Base-by-base conservation (phyloP, 2,888 invertebrate genomes). In the Lacanobia oleracea region DNA sequence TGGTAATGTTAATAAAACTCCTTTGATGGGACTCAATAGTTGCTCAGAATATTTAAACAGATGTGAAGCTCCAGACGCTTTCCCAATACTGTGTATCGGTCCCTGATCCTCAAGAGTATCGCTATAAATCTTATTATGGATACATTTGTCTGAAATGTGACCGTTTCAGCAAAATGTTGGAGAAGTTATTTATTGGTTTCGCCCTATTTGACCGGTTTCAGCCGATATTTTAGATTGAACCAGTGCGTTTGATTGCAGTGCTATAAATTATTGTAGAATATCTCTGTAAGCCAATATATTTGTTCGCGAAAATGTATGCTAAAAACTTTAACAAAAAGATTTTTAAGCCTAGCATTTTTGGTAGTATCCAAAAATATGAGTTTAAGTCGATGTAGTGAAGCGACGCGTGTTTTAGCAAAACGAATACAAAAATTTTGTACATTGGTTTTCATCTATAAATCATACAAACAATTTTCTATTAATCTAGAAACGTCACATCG, bases 141-240 rank as follows among this genome's bases (percentile, higher is more conserved):
- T 56, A 65, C 65, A 73, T 80, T 80, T 53, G 21, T 77, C 48
- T 57, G 23, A 59, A 75, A 75, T 60, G 56, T 62, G 40, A 62
- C 37, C 54, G 18, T 53, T 43, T 61, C 50, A 65, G 27, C 57
- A 68, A 75, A 68, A 68, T 48, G 53, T 48, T 53, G 8, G 7
- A 23, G n/a, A 51, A 45, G 60, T 80, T 43, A 75, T 75, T 75
- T 75, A 75, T 77, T 74, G 27, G 77, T 51, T 64, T 64, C 12
- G 10, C 51, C 37, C 37, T 60, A 75, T 67, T 77, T 27, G 50
- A 64, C 54, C 63, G 60, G 45, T n/a, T 48, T 40, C n/a, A 18
- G 45, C 40, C 63, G 45, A 67, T 80, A 75, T 75, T 67, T 80
- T 40, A 67, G 59, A 67, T 51, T 56, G 50, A 63, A 64, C 65